Evolutionary conservation across 2,113 vertebrate species (phyloP).

Genomic region (Mustela nigripes): DNA sequence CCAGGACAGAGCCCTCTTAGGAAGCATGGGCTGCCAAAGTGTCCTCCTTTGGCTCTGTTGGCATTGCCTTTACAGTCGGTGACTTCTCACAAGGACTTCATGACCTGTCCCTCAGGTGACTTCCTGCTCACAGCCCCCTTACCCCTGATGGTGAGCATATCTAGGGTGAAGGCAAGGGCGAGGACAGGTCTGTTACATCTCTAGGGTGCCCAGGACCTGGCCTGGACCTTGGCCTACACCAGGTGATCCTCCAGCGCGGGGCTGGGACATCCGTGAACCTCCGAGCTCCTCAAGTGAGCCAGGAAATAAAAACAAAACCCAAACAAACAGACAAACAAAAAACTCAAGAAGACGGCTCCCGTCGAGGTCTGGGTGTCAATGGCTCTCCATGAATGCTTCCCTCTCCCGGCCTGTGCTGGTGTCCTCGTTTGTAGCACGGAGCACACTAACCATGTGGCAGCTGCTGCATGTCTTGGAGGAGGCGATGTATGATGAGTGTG

Average conservation of each 20-base stretch:
- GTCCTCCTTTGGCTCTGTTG: background rate
- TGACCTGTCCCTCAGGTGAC: background rate
- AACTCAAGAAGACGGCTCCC: background rate
- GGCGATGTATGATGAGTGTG: background rate
- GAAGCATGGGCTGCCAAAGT: background rate
- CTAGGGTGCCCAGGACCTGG: background rate
- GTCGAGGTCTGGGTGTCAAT: background rate
- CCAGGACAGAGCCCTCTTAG: background rate
- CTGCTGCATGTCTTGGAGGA: background rate
- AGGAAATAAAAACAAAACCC: too few relatives aligned
- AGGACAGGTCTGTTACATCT: background rate
- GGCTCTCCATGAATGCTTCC: background rate
- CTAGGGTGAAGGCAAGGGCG: background rate
- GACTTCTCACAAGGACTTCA: background rate
- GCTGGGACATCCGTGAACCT: background rate
- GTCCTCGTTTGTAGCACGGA: background rate
- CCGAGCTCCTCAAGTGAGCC: background rate
- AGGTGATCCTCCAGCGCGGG: background rate
- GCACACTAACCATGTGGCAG: too few relatives aligned
- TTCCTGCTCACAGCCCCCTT: background rate
- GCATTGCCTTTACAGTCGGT: background rate
- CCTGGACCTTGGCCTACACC: background rate
- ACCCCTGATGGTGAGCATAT: background rate
- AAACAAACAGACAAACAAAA: too few relatives aligned
- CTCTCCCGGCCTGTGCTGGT: background rate